Evolutionary conservation across 1,140 invertebrate genomes (phyloP).

Genomic region (Thaumetopoea pityocampa): DNA sequence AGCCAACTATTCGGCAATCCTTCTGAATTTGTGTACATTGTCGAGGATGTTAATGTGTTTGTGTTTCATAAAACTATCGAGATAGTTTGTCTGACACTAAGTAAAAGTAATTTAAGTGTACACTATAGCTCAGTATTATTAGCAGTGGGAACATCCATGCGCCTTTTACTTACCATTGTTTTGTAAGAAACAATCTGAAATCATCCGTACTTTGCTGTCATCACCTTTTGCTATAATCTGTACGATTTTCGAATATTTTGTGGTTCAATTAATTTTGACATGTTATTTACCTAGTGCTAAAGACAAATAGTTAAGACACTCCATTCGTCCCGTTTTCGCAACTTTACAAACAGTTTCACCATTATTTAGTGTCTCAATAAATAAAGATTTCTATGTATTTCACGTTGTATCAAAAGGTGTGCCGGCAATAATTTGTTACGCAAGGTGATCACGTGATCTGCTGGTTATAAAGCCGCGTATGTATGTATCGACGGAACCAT

Average conservation of each 20-base stretch:
- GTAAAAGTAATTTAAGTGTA: slow-evolving; percentile 33
- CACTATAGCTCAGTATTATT: slow-evolving; percentile 12
- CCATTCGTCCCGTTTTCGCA: slow-evolving; percentile 24
- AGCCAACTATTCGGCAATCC: not conserved
- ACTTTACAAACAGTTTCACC: slow-evolving; percentile 25
- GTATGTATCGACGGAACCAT: slow-evolving; percentile 63
- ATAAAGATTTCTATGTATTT: slow-evolving; percentile 49
- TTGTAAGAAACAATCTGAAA: slow-evolving; percentile 17
- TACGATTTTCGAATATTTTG: no score
- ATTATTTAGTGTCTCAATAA: slow-evolving; percentile 38
- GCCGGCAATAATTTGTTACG: slow-evolving; percentile 47
- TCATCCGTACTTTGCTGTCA: slow-evolving; percentile 7
- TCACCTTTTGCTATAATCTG: no score
- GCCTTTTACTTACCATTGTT: slow-evolving; percentile 46
- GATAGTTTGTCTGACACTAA: slow-evolving; percentile 20
- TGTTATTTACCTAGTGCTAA: no score
- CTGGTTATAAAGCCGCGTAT: slow-evolving; percentile 41
- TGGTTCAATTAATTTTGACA: no score
- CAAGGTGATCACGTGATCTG: slow-evolving; percentile 61
- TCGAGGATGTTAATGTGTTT: slow-evolving; percentile 17
- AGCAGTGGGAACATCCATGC: slow-evolving; percentile 35
- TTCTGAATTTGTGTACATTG: not conserved
- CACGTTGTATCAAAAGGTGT: slow-evolving; percentile 46
- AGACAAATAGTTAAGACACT: no score
- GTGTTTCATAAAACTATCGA: slow-evolving; percentile 24